phyloP scores from a whole-genome alignment of 2,797 vertebrate species.

The Pantherophis vulpinus region DNA sequence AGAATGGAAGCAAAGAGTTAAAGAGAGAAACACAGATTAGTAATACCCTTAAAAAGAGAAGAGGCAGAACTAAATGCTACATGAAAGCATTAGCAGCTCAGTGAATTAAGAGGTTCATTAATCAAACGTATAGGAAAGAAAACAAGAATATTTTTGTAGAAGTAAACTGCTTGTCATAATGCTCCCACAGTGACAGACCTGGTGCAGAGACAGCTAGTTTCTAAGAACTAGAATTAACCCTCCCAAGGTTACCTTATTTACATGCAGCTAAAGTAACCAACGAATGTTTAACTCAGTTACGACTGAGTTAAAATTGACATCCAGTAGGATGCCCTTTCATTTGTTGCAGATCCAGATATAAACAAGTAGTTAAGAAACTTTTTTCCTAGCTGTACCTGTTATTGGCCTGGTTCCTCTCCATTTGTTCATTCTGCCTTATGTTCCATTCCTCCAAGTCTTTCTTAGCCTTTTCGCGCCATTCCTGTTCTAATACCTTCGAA shows the following conservation, averaged over 20 bases:
- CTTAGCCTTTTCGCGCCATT: slow-evolving; percentile 94
- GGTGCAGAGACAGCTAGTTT: neutral
- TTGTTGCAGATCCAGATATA: neutral
- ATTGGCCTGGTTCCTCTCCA: slow-evolving; percentile 96
- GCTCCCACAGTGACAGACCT: neutral
- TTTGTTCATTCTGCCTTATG: slow-evolving; percentile 91
- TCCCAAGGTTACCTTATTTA: neutral
- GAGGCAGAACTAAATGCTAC: slow-evolving; percentile 1
- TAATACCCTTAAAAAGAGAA: slow-evolving; percentile 49
- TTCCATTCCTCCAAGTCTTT: slow-evolving; percentile 98
- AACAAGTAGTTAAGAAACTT: neutral
- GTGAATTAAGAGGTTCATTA: neutral
- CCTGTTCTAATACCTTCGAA: slow-evolving; percentile 88
- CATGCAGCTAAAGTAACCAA: neutral
- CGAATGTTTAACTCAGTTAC: neutral
- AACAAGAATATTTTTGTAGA: neutral
- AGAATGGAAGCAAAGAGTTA: slow-evolving; percentile 71
- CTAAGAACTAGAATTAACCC: neutral
- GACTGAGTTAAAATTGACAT: neutral
- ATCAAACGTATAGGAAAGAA: neutral
- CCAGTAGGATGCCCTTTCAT: neutral
- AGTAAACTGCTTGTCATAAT: neutral
- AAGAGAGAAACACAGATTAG: slow-evolving; percentile 70
- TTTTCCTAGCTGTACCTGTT: slow-evolving; percentile 77
- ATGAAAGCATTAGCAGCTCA: neutral